These are phyloP conservation scores for Dascyllus trimaculatus DNA, from an alignment of 2,113 vertebrate genomes.

Conservation along the genomic window DNA sequence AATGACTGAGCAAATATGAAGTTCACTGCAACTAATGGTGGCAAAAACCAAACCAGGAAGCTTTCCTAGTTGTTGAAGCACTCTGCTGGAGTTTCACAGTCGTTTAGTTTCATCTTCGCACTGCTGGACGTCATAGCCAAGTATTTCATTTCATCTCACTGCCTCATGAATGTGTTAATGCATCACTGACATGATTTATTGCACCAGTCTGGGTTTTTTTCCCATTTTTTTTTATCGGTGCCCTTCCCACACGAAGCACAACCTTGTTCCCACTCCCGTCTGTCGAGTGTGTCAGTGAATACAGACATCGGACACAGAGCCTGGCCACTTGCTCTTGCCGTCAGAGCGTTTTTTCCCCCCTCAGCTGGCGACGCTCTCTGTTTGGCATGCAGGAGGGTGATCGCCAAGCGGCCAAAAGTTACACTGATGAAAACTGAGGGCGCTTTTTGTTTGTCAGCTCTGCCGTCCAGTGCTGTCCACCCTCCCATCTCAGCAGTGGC, in stretches of 20 bases:
- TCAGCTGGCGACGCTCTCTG: conserved; percentile 54
- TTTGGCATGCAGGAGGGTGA: conserved; percentile 69
- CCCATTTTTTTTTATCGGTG: conserved; percentile 9
- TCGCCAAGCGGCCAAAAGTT: conserved; percentile 63
- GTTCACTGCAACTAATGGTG: background rate
- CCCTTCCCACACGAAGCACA: conserved; percentile 34
- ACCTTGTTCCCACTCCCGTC: conserved; percentile 45
- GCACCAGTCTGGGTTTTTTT: conserved; percentile 17
- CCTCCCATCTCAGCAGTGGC: conserved; percentile 48
- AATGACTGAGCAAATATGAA: background rate
- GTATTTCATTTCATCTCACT: conserved; percentile 42
- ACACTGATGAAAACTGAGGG: conserved; percentile 64
- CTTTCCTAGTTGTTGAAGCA: background rate
- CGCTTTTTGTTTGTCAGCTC: conserved; percentile 57
- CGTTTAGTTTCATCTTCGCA: background rate
- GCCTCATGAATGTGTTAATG: conserved; percentile 63
- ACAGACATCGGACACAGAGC: conserved; percentile 49
- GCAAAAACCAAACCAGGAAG: background rate
- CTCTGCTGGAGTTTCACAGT: conserved; percentile 8
- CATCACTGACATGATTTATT: conserved; percentile 61
- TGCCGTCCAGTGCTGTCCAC: conserved; percentile 41
- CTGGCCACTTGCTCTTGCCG: conserved; percentile 22
- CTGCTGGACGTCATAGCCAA: conserved; percentile 7
- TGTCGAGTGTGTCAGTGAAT: conserved; percentile 52
- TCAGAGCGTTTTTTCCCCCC: conserved; percentile 36